Evolutionary conservation across 2,888 invertebrate genomes (phyloP).

Genomic region (Andrena hattorfiana): DNA sequence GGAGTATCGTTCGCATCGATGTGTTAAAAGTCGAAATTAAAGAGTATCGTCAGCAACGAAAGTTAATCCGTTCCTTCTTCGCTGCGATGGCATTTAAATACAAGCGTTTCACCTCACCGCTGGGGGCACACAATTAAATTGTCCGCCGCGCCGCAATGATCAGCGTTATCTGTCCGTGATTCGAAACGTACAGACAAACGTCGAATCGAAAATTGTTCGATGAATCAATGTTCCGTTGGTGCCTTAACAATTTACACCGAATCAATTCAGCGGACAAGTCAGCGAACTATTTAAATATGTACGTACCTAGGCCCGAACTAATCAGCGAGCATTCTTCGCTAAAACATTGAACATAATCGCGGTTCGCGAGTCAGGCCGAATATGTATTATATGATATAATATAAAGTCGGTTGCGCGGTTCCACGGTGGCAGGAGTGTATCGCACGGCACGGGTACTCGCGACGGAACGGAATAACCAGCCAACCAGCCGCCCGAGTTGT

Average conservation of each 20-base stretch:
- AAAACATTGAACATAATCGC: background rate
- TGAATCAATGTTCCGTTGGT: conserved; percentile 39
- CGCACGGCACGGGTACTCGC: conserved; percentile 1
- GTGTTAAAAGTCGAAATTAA: conserved; percentile 15
- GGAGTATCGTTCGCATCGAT: background rate
- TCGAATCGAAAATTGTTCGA: conserved; percentile 26
- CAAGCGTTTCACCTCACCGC: conserved; percentile 23
- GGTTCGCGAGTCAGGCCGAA: background rate
- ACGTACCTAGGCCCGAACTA: background rate
- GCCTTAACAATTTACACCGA: conserved; percentile 10
- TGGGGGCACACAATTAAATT: conserved; percentile 19
- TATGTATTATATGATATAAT: background rate
- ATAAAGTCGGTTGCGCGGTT: background rate
- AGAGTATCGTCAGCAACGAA: conserved; percentile 12
- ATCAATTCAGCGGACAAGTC: conserved; percentile 8
- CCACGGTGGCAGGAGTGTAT: conserved; percentile 5
- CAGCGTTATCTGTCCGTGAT: background rate
- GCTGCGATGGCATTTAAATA: conserved; percentile 44
- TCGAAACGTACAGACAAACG: background rate
- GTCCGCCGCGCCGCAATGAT: background rate
- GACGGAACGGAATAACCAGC: background rate
- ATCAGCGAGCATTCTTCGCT: background rate
- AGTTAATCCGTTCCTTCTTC: conserved; percentile 35
- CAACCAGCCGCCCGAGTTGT: conserved; percentile 10
- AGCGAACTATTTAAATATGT: too few relatives aligned